Percentiles rank a stretch among this genome's conserved stretches.
These are phyloP conservation scores for Sepioteuthis lessoniana DNA, from an alignment of 2,888 invertebrate genomes.

Conservation along the genomic window DNA sequence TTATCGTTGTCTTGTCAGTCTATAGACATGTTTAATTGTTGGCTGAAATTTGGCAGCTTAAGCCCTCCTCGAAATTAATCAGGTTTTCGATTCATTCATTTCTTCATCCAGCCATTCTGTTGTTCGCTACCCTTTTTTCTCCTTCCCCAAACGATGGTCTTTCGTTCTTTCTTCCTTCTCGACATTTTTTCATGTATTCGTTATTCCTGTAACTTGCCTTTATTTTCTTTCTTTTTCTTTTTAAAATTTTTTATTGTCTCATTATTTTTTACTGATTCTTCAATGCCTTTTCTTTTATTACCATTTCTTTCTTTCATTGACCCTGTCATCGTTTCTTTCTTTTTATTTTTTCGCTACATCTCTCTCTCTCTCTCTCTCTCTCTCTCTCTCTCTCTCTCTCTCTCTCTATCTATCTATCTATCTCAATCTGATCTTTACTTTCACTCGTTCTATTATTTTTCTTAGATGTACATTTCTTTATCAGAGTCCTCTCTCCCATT, in stretches of 20 bases:
- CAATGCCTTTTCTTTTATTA: no score
- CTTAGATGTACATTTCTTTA: neutral
- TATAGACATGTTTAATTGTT: constrained; percentile 11
- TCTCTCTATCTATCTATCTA: no score
- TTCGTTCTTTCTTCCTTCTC: neutral
- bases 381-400: no score
- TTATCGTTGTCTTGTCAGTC: constrained; percentile 24
- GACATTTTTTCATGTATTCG: neutral
- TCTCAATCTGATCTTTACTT: neutral
- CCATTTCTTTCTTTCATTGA: no score
- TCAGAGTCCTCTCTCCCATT: neutral
- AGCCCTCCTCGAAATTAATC: constrained; percentile 33
- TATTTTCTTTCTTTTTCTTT: no score
- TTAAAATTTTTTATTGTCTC: no score
- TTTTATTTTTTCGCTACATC: no score
- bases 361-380: no score
- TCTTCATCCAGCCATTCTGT: no score
- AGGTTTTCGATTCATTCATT: neutral
- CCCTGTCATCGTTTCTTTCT: no score
- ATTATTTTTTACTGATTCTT: no score
- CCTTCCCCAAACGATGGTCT: neutral
- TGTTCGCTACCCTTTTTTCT: neutral
- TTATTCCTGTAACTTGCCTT: no score
- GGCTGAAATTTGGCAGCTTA: neutral
- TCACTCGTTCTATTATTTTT: neutral